Evolutionary conservation across 2,888 invertebrate genomes (phyloP).

Genomic region (Sesamia inferens): DNA sequence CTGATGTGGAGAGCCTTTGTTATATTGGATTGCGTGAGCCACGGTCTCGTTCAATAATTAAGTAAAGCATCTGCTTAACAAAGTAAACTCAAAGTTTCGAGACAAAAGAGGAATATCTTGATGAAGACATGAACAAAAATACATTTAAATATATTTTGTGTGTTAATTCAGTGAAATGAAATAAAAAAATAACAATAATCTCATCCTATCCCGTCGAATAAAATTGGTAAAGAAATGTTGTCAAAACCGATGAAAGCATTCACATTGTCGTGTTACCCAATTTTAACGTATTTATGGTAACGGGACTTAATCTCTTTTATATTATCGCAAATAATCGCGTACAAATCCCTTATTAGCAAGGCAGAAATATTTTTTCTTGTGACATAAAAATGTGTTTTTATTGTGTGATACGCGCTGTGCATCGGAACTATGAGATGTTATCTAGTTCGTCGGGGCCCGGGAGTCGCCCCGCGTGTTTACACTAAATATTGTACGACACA

Average conservation of each 20-base stretch:
- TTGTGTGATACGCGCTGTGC: slow-evolving; percentile 78
- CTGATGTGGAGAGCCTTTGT: slow-evolving; percentile 55
- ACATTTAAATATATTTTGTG: slow-evolving; percentile 27
- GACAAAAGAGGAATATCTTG: slow-evolving; percentile 41
- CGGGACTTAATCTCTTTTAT: slow-evolving; percentile 83
- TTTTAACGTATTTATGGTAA: slow-evolving; percentile 77
- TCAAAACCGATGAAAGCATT: slow-evolving; percentile 61
- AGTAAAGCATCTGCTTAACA: slow-evolving; percentile 52
- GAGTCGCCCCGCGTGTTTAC: slow-evolving; percentile 87
- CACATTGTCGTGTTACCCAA: slow-evolving; percentile 65
- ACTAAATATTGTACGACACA: slow-evolving; percentile 89
- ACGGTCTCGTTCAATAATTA: slow-evolving; percentile 47
- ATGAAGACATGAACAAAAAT: slow-evolving; percentile 33
- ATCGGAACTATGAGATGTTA: slow-evolving; percentile 86
- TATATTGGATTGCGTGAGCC: slow-evolving; percentile 51
- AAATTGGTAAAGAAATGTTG: slow-evolving; percentile 54
- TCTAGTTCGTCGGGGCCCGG: slow-evolving; percentile 73
- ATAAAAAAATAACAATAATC: slow-evolving; percentile 19
- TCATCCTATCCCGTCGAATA: slow-evolving; percentile 35
- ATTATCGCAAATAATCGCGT: slow-evolving; percentile 79
- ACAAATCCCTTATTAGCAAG: slow-evolving; percentile 84
- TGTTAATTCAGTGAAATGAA: neutral
- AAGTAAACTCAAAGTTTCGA: slow-evolving; percentile 27
- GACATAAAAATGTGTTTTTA: slow-evolving; percentile 83
- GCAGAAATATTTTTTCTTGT: slow-evolving; percentile 74